Evolutionary conservation across 2,113 vertebrate species (phyloP).

Genomic region (Chaenogobius annularis): DNA sequence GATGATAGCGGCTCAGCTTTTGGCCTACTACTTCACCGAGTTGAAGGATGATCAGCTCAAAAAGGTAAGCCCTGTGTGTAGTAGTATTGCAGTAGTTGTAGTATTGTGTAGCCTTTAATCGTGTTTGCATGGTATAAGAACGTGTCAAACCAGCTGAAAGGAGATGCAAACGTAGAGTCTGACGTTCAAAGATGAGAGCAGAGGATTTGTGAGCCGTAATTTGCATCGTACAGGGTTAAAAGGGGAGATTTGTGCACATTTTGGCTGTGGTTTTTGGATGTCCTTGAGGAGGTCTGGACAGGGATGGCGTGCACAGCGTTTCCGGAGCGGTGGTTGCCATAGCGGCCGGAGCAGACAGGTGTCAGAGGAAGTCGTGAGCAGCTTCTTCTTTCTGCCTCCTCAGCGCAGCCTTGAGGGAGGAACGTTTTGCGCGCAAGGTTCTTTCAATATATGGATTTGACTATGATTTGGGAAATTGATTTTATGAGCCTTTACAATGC

Average conservation of each 20-base stretch:
- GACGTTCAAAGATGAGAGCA: slow-evolving; percentile 16
- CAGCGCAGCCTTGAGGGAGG: not conserved
- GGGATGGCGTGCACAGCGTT: slow-evolving; percentile 25
- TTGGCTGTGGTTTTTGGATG: slow-evolving; percentile 28
- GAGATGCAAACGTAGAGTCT: not conserved
- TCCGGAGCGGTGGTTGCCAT: slow-evolving; percentile 43
- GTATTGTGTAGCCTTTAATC: too few species aligned
- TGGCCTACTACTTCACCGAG: slow-evolving; percentile 97
- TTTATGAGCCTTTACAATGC: too few species aligned
- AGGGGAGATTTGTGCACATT: not conserved
- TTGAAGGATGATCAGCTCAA: slow-evolving; percentile 96
- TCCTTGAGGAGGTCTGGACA: slow-evolving; percentile 58
- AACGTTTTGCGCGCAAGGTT: not conserved
- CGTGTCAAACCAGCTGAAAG: not conserved
- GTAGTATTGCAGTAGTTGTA: not conserved
- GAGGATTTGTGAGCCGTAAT: slow-evolving; percentile 1
- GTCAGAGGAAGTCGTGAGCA: slow-evolving; percentile 40
- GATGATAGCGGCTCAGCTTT: slow-evolving; percentile 97
- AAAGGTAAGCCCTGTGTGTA: slow-evolving; percentile 80
- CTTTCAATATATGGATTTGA: too few species aligned
- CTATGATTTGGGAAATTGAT: too few species aligned
- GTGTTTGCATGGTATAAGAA: not conserved
- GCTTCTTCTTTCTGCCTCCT: not conserved
- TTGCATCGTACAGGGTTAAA: not conserved
- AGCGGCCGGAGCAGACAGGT: slow-evolving; percentile 60